Percentiles rank a stretch among this genome's conserved stretches.
phyloP scores from a whole-genome alignment of 92 coral and sea anemone species.

The Anthopleura xanthogrammica region DNA sequence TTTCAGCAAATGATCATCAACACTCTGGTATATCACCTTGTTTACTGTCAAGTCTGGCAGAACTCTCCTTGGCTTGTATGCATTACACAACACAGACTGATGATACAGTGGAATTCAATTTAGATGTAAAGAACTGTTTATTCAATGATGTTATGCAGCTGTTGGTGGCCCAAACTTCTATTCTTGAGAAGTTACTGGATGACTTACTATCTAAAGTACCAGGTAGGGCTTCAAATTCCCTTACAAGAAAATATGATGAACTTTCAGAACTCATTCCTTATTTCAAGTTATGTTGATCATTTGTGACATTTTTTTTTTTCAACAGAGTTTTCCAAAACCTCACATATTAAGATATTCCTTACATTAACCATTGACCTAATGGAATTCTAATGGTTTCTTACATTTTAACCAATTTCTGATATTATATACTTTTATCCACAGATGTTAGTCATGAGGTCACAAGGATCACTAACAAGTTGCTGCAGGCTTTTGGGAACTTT shows the following conservation, averaged over 20 bases:
- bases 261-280: too few relatives aligned
- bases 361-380: too few relatives aligned
- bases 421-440: background rate
- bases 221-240: conserved; percentile 7
- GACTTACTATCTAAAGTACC: background rate
- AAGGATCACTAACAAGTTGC: background rate
- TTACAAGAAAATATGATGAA: too few relatives aligned
- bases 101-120: background rate
- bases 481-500: background rate
- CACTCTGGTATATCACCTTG: background rate
- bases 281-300: too few relatives aligned
- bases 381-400: too few relatives aligned
- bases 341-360: too few relatives aligned
- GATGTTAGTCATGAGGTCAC: conserved; percentile 3
- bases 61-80: conserved; percentile 7
- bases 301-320: too few relatives aligned
- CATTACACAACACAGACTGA: background rate
- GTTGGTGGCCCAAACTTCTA: background rate
- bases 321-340: too few relatives aligned
- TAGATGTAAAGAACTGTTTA: background rate
- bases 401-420: too few relatives aligned
- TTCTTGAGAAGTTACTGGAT: background rate
- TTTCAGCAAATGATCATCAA: background rate
- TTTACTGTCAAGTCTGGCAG: conserved; percentile 9
- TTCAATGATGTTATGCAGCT: conserved; percentile 11